Conservation (phyloP, 2,888 invertebrate species). For the Cantharis rustica region DNA sequence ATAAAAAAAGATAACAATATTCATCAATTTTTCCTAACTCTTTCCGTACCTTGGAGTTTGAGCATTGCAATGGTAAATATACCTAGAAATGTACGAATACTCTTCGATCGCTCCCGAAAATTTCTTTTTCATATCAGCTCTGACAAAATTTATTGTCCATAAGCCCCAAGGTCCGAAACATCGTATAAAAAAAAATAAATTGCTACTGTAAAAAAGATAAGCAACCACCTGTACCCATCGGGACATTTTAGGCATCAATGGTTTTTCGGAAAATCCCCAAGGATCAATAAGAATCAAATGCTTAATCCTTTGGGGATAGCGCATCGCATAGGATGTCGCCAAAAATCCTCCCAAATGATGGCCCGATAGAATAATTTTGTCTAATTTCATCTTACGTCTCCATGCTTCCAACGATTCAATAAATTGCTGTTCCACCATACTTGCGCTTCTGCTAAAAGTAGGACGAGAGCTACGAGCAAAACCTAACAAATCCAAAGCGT, state of each 20-base stretch:
- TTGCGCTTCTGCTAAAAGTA: slow-evolving; percentile 74
- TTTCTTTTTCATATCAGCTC: neutral
- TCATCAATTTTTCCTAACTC: neutral
- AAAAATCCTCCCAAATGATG: slow-evolving; percentile 94
- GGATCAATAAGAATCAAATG: slow-evolving; percentile 94
- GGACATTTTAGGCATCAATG: slow-evolving; percentile 55
- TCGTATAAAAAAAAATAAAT: neutral
- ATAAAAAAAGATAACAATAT: neutral
- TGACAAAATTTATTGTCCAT: neutral
- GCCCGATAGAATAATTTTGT: slow-evolving; percentile 84
- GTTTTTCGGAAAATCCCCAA: slow-evolving; percentile 72
- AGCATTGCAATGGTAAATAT: neutral
- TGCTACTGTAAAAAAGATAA: neutral
- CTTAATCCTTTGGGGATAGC: slow-evolving; percentile 82
- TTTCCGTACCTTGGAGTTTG: neutral
- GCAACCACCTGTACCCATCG: neutral
- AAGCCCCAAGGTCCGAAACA: neutral
- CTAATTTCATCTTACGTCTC: slow-evolving; percentile 84
- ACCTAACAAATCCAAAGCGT: slow-evolving; percentile 50
- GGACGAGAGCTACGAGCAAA: slow-evolving; percentile 94
- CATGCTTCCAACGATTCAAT: slow-evolving; percentile 94
- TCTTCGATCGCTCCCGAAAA: neutral
- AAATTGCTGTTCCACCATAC: slow-evolving; percentile 83
- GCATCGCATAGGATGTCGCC: slow-evolving; percentile 83
- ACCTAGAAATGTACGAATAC: neutral